Evolutionary conservation across 1,140 invertebrate genomes (phyloP).

Genomic region (Cryptotermes secundus): DNA sequence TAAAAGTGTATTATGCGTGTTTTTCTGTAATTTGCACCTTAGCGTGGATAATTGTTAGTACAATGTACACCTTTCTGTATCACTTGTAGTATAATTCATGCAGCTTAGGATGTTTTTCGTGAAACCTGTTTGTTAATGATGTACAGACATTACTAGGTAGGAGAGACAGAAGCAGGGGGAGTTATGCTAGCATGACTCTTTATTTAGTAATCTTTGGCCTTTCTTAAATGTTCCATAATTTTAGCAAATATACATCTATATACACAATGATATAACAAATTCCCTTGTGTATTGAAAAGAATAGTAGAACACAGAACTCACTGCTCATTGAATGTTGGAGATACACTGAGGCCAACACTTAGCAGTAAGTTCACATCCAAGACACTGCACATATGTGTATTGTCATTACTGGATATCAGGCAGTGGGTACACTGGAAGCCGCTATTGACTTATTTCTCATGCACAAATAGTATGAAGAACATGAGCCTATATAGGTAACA

Average conservation of each 20-base stretch:
- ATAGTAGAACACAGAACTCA: background rate
- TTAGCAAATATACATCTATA: background rate
- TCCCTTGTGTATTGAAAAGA: background rate
- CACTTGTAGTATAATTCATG: too few relatives aligned
- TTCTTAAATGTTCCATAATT: background rate
- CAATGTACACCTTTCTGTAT: too few relatives aligned
- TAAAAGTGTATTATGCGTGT: too few relatives aligned
- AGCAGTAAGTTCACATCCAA: background rate
- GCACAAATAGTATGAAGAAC: too few relatives aligned
- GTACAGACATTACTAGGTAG: too few relatives aligned
- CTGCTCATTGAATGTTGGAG: background rate
- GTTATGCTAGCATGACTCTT: background rate
- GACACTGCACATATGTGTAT: background rate
- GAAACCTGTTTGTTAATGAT: too few relatives aligned
- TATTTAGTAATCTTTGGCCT: slow-evolving; percentile 1
- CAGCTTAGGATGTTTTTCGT: too few relatives aligned
- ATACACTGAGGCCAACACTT: background rate
- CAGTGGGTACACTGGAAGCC: background rate
- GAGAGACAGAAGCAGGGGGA: background rate
- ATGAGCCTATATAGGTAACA: too few relatives aligned
- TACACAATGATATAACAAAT: slow-evolving; percentile 8
- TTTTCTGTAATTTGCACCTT: too few relatives aligned
- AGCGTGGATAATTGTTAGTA: too few relatives aligned
- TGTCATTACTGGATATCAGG: background rate
- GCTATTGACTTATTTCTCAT: too few relatives aligned